A percentile compares a stretch with the other conserved stretches of the same genome.
Evolutionary conservation across 2,888 invertebrate species (phyloP).

Genomic region (Gymnoscelis rufifasciata): DNA sequence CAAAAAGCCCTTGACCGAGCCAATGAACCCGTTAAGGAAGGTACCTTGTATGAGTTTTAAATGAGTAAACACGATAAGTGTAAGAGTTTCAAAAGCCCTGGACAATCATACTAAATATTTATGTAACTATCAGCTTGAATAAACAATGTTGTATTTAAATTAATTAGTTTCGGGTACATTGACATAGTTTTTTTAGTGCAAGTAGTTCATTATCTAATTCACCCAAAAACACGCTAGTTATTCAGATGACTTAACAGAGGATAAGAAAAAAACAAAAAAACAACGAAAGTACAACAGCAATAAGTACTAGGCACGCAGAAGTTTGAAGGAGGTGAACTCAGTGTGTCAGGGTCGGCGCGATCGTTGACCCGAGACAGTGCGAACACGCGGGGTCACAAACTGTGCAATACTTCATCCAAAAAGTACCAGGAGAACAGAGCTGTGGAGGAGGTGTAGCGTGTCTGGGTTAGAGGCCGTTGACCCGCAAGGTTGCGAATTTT

Average conservation of each 20-base stretch:
- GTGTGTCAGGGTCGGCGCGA: conserved; percentile 28
- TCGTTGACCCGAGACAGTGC: conserved; percentile 22
- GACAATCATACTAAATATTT: too few relatives aligned
- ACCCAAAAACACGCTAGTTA: too few relatives aligned
- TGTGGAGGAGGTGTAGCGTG: conserved; percentile 10
- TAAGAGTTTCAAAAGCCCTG: too few relatives aligned
- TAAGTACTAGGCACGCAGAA: conserved; percentile 11
- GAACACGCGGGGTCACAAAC: conserved; percentile 17
- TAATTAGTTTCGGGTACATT: too few relatives aligned
- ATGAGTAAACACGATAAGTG: too few relatives aligned
- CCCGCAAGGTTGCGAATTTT: conserved; percentile 12
- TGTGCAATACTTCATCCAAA: conserved; percentile 6
- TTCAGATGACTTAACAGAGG: too few relatives aligned
- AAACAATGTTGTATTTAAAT: too few relatives aligned
- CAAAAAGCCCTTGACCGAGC: conserved; percentile 14
- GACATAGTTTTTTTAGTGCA: too few relatives aligned
- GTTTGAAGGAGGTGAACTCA: conserved; percentile 6
- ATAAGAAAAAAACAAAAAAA: conserved; percentile 7
- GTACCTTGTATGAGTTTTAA: neutral
- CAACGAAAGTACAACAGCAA: neutral
- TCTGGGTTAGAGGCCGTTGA: conserved; percentile 23
- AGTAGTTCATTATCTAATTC: too few relatives aligned
- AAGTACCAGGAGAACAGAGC: conserved; percentile 14
- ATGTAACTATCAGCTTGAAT: too few relatives aligned
- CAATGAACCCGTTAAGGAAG: conserved; percentile 17